phyloP scores from a whole-genome alignment of 2,113 vertebrate species.

The Thinocorus orbignyianus region DNA sequence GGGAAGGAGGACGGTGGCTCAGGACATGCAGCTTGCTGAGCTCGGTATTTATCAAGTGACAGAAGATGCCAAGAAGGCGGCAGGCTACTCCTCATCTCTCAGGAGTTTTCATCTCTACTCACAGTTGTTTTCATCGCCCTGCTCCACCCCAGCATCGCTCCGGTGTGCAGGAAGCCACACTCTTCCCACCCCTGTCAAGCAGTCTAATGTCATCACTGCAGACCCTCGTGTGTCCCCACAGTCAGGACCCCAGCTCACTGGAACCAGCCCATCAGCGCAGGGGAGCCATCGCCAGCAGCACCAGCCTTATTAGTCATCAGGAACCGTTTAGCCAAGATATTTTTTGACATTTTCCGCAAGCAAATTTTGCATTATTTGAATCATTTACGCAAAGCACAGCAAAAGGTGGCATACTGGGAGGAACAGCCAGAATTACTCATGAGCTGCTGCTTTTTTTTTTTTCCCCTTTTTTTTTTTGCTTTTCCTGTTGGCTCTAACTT shows the following conservation, averaged over 20 bases:
- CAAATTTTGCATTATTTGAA: slow-evolving; percentile 25
- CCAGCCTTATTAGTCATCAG: not conserved
- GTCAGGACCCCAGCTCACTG: not conserved
- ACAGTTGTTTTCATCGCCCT: not conserved
- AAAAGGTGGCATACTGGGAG: not conserved
- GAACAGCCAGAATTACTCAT: slow-evolving; percentile 48
- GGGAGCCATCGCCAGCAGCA: not conserved
- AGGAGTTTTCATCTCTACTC: not conserved
- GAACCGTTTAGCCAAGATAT: not conserved
- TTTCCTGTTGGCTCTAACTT: not conserved
- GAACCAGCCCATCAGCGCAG: not conserved
- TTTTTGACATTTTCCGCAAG: slow-evolving; percentile 10
- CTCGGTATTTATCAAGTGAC: not conserved
- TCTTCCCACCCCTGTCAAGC: not conserved
- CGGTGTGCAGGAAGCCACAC: not conserved
- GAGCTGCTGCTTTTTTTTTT: not conserved
- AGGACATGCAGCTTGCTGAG: not conserved
- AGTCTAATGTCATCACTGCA: not conserved
- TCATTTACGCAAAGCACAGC: not conserved
- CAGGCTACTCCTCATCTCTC: not conserved
- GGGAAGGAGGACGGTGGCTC: not conserved
- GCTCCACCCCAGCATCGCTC: not conserved
- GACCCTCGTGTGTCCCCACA: not conserved
- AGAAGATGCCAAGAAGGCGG: not conserved
- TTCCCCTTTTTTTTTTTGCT: too few species aligned